A percentile compares a stretch with the other conserved stretches of the same genome.
These are phyloP conservation scores for Seladonia tumulorum DNA, from an alignment of 2,888 invertebrate genomes.

Conservation along the genomic window DNA sequence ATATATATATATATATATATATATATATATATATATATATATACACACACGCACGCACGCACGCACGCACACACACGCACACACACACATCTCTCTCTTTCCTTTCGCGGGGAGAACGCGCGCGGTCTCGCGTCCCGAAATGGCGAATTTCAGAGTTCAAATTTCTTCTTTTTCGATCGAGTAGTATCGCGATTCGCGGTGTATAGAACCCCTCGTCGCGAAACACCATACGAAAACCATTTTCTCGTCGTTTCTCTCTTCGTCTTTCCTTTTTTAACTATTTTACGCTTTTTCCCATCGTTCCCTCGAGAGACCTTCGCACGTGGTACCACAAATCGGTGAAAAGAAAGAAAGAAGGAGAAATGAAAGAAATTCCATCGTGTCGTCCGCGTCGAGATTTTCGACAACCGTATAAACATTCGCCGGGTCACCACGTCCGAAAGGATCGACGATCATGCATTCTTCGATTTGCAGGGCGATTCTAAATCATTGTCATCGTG, in stretches of 20 bases:
- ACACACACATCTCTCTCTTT: no score
- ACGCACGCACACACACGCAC: no score
- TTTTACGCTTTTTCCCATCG: not conserved
- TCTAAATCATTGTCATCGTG: not conserved
- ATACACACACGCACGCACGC: no score
- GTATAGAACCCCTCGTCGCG: constrained; percentile 21
- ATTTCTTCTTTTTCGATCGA: not conserved
- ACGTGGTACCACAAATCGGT: constrained; percentile 5
- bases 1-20: constrained; percentile 45
- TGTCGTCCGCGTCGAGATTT: not conserved
- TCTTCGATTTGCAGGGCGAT: not conserved
- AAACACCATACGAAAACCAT: constrained; percentile 39
- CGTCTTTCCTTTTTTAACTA: not conserved
- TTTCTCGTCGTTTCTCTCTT: constrained; percentile 20
- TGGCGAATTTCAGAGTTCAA: not conserved
- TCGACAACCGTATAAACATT: not conserved
- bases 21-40: constrained; percentile 39
- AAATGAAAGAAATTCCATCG: not conserved
- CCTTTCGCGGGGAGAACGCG: not conserved
- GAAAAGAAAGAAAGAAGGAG: not conserved
- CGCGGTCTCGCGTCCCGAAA: not conserved
- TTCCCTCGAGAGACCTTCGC: constrained; percentile 10
- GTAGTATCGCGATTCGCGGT: constrained; percentile 9
- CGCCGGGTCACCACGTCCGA: constrained; percentile 1
- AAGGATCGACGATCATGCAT: constrained; percentile 43